Percentiles rank a stretch among this genome's conserved stretches.
Evolutionary conservation across 1,140 invertebrate genomes (phyloP).

Genomic region (Zaprionus davidi): DNA sequence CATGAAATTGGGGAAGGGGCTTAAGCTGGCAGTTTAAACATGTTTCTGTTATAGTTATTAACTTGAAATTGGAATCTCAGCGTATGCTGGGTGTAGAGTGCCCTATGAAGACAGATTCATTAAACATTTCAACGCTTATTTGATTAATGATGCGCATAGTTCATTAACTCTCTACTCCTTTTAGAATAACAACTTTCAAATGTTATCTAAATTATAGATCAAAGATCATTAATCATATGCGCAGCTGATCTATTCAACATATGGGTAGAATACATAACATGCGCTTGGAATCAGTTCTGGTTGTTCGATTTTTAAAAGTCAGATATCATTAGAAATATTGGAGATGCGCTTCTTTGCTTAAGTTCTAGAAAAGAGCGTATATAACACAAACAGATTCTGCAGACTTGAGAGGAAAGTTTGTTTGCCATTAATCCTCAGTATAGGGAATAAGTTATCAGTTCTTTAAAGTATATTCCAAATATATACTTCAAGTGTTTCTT

Average conservation of each 20-base stretch:
- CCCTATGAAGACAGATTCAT: neutral
- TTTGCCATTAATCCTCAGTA: too few relatives aligned
- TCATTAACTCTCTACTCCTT: neutral
- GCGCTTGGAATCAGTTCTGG: neutral
- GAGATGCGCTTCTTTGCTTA: neutral
- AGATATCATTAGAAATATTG: neutral
- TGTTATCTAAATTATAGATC: neutral
- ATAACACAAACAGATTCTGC: neutral
- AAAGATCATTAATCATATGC: neutral
- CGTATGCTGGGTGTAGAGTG: neutral
- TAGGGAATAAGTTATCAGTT: neutral
- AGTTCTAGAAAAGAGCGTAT: neutral
- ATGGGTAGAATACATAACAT: neutral
- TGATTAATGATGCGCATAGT: neutral
- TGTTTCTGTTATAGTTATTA: neutral
- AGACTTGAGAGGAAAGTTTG: neutral
- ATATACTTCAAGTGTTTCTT: neutral
- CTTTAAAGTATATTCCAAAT: neutral
- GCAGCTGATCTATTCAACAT: neutral
- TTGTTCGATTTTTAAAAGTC: neutral
- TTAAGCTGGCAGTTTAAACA: neutral
- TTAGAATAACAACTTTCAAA: neutral
- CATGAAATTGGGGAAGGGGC: neutral
- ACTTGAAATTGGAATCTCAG: neutral
- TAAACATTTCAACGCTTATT: conserved; percentile 1